phyloP scores from a whole-genome alignment of 2,113 vertebrate genomes.

The Phoxinus phoxinus region DNA sequence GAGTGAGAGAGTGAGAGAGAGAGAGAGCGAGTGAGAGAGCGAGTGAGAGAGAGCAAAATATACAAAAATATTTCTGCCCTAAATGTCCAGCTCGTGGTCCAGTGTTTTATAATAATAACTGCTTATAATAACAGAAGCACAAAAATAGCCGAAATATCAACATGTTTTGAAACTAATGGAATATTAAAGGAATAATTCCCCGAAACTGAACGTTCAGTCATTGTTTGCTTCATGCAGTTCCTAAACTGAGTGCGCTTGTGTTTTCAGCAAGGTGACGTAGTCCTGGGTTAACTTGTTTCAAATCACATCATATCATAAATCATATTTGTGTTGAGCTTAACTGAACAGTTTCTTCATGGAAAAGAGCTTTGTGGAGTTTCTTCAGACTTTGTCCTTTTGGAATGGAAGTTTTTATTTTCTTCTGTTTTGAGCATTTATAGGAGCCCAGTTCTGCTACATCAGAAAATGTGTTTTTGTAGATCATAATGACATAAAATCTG shows the following conservation, averaged over 20 bases:
- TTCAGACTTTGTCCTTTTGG: not conserved
- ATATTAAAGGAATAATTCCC: not conserved
- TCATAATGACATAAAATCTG: too few species aligned
- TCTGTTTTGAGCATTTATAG: not conserved
- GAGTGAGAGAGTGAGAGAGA: not conserved
- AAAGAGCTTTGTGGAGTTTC: not conserved
- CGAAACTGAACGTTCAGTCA: not conserved
- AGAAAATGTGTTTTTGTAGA: too few species aligned
- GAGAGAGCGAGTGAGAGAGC: not conserved
- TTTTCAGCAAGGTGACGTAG: too few species aligned
- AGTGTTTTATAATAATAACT: not conserved
- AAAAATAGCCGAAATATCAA: not conserved
- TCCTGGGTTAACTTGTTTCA: too few species aligned
- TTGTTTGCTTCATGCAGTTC: not conserved
- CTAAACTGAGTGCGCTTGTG: too few species aligned
- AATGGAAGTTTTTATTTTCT: not conserved
- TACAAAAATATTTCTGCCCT: slow-evolving; percentile 68
- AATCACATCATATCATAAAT: not conserved
- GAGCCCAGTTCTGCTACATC: too few species aligned
- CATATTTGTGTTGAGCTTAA: not conserved
- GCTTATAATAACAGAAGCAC: not conserved
- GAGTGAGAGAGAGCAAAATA: too few species aligned
- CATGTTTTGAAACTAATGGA: not conserved
- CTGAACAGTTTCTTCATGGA: not conserved
- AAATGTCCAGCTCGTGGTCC: slow-evolving; percentile 62